Base-by-base conservation (phyloP, 1,140 invertebrate genomes). In the Meloidogyne exigua region DNA sequence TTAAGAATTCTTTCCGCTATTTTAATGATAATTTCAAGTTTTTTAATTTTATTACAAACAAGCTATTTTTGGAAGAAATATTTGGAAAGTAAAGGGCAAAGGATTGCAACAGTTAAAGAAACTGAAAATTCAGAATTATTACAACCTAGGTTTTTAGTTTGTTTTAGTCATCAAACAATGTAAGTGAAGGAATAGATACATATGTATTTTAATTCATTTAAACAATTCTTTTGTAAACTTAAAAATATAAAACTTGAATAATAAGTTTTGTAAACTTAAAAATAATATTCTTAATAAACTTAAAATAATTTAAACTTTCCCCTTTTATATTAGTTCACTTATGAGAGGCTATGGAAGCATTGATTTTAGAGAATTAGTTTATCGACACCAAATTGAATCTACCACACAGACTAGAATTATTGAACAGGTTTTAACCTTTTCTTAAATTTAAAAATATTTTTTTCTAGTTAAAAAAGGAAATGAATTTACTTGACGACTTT, bases 81-180 rank as follows among this genome's bases (percentile, higher is more conserved):
- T 32, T 26, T 32, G 9, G 32, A 63, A 13, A 28, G 63, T 18
- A 26, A 42, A 57, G 72, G 66, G 15, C 68, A 75, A 26, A 18
- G 62, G 26, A 28, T 78, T n/a, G 63, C 72, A 13, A 73, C 72
- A 15, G 72, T 73, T n/a, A 57, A 36, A 18, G 72, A 75, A 23
- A 36, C 62, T 2, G 76, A 77, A 32, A 44, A 74, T 21, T 18
- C 5, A 11, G 18, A 65, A 23, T 32, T 78, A 1, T 12, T 39
- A 12, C 80, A 71, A 28, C 79, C 79, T 12, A 32, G 39, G 5
- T 69, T 80, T 62, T 36, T 82, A n/a, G 62, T 80, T n/a, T 80
- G 79, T 57, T 13, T 64, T 49, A 68, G 23, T 11, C 81, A 82
- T 25, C 79, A 80, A 26, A 68, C 62, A 36, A 57, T 69, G 78